Conservation (phyloP, 2,113 vertebrate genomes). For the Phylloscopus trochilus region DNA sequence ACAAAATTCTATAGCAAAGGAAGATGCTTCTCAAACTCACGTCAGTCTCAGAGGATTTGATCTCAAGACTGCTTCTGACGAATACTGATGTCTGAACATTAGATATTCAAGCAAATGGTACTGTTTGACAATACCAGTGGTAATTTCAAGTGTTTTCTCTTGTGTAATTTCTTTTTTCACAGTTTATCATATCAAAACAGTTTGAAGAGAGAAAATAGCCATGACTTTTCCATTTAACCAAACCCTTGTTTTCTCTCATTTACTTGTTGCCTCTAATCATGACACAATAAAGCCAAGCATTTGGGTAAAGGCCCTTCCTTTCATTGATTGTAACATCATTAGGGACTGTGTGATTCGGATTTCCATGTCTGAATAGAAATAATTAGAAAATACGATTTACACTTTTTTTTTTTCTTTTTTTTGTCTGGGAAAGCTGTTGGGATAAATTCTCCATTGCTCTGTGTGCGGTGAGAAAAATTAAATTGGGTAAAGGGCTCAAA, state of each 20-base stretch:
- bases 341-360: constrained; percentile 37
- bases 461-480: background rate
- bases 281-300: constrained; percentile 21
- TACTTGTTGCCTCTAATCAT: constrained; percentile 40
- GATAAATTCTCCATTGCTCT: constrained; percentile 4
- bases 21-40: background rate
- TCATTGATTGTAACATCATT: constrained; percentile 10
- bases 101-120: background rate
- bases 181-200: constrained; percentile 45
- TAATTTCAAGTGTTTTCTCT: constrained; percentile 34
- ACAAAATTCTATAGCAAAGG: background rate
- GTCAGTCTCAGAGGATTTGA: background rate
- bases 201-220: constrained; percentile 38
- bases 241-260: constrained; percentile 28
- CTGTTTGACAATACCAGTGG: background rate
- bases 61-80: background rate
- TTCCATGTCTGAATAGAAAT: constrained; percentile 34
- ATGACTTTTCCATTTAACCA: constrained; percentile 33
- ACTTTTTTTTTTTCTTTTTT: background rate
- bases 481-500: background rate
- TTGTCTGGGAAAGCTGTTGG: background rate
- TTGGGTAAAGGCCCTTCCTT: constrained; percentile 26
- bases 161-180: constrained; percentile 22
- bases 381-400: constrained; percentile 21
- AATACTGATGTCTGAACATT: background rate